phyloP scores from a whole-genome alignment of 2,113 vertebrate genomes.

The Oreochromis niloticus region DNA sequence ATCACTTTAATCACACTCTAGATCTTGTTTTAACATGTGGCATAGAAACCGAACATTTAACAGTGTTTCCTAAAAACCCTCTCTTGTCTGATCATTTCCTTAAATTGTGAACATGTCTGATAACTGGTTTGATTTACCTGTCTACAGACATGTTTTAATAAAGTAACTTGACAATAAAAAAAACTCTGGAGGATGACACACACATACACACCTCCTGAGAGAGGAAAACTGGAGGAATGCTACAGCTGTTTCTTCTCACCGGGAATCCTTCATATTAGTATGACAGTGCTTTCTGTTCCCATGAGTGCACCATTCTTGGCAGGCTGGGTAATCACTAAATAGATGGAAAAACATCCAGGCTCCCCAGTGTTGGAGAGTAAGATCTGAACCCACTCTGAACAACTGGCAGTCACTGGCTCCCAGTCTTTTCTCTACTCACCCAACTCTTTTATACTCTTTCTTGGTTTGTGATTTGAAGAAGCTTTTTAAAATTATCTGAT shows the following conservation, averaged over 20 bases:
- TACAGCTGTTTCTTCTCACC: conserved; percentile 39
- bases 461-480: neutral
- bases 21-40: neutral
- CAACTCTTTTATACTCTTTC: neutral
- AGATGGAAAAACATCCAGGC: conserved; percentile 29
- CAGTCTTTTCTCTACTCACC: neutral
- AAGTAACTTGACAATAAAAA: neutral
- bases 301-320: conserved; percentile 41
- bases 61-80: neutral
- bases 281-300: conserved; percentile 41
- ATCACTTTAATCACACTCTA: neutral
- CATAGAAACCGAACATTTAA: fast-evolving
- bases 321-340: conserved; percentile 42
- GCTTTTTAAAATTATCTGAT: neutral
- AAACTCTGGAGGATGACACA: neutral
- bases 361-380: neutral
- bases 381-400: conserved; percentile 35
- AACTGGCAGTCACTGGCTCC: conserved; percentile 48
- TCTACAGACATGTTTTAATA: neutral
- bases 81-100: neutral
- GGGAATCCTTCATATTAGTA: conserved; percentile 3
- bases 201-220: neutral
- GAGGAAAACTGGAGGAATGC: neutral
- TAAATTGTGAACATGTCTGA: neutral
- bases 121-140: neutral